phyloP scores from a whole-genome alignment of 2,113 vertebrate species.

The Columba janthina region DNA sequence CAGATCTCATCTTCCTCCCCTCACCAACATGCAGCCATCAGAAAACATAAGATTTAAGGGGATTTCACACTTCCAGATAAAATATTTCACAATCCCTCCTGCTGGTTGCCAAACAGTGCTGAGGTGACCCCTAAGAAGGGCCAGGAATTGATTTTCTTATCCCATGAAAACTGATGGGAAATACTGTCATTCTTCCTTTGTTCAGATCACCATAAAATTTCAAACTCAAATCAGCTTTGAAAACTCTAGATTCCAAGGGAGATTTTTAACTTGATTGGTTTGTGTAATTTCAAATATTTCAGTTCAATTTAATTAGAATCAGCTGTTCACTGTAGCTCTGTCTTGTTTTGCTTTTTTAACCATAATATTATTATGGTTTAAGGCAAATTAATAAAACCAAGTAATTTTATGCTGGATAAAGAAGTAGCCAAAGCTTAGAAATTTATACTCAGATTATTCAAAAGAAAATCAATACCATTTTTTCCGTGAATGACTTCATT shows the following conservation, averaged over 20 bases:
- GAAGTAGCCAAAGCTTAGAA: background rate
- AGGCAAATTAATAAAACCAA: background rate
- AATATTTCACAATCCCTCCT: background rate
- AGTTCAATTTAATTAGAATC: background rate
- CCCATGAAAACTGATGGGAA: background rate
- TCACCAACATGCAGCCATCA: background rate
- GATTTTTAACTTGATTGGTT: background rate
- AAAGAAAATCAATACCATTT: background rate
- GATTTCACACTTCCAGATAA: background rate
- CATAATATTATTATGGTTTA: background rate
- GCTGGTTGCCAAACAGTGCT: background rate
- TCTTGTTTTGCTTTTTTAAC: background rate
- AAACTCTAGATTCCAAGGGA: background rate
- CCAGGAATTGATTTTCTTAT: background rate
- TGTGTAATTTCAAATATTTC: background rate
- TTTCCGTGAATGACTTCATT: background rate
- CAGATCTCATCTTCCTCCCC: background rate
- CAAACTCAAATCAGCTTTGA: background rate
- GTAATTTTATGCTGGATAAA: background rate
- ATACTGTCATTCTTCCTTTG: fast-evolving
- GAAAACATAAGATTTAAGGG: background rate
- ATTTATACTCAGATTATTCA: background rate
- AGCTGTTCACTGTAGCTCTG: background rate
- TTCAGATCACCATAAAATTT: background rate
- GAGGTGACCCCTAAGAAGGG: background rate